These are phyloP conservation scores for Tangachromis dhanisi DNA, from an alignment of 2,113 vertebrate species.

Conservation along the genomic window DNA sequence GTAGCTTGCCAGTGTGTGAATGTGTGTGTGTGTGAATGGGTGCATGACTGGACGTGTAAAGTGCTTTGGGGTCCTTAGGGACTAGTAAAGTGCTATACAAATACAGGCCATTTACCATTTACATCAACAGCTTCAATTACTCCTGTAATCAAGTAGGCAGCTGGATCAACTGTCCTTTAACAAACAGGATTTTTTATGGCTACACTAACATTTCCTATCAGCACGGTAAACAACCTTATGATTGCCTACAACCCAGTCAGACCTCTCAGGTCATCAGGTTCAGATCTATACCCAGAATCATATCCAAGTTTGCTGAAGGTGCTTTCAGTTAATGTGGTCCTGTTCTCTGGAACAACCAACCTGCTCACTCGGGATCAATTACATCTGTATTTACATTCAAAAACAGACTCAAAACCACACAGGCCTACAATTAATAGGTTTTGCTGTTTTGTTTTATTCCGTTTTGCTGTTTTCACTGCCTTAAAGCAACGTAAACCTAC, in stretches of 20 bases:
- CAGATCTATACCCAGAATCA: not conserved
- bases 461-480: not conserved
- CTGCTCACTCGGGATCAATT: not conserved
- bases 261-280: not conserved
- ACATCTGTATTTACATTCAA: not conserved
- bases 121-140: not conserved
- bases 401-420: not conserved
- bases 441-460: not conserved
- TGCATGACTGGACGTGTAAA: rapidly evolving
- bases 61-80: rapidly evolving
- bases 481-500: not conserved
- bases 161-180: not conserved
- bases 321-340: not conserved
- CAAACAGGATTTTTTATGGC: not conserved
- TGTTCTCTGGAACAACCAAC: not conserved
- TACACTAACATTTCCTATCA: not conserved
- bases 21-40: not conserved
- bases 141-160: not conserved
- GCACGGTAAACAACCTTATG: not conserved
- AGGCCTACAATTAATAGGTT: rapidly evolving
- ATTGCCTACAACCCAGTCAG: not conserved
- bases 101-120: not conserved
- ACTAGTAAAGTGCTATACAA: rapidly evolving
- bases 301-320: not conserved
- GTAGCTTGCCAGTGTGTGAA: not conserved